These are phyloP conservation scores for Sarotherodon lohbergeri DNA, from an alignment of 2,113 vertebrate genomes.

Conservation along the genomic window DNA sequence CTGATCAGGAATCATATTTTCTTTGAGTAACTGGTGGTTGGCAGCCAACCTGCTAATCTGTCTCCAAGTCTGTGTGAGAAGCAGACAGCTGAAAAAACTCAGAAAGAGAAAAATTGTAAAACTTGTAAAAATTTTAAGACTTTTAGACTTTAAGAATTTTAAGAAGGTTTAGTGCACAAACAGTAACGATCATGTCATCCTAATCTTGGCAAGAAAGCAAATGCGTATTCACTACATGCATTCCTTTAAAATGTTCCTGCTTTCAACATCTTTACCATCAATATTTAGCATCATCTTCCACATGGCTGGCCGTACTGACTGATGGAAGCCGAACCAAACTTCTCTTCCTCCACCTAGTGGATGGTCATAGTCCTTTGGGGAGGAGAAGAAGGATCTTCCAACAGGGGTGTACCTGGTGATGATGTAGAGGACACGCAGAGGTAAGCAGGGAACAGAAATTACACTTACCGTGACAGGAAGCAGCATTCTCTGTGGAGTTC, in stretches of 20 bases:
- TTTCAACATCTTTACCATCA: constrained; percentile 69
- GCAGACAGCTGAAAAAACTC: background rate
- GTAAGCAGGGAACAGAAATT: background rate
- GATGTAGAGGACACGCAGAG: background rate
- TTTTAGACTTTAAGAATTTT: no score
- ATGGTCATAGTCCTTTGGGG: constrained; percentile 94
- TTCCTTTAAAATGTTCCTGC: background rate
- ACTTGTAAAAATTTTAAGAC: accelerated
- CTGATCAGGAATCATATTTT: background rate
- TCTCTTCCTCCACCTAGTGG: constrained; percentile 92
- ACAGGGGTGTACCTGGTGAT: constrained; percentile 88
- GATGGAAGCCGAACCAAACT: constrained; percentile 98
- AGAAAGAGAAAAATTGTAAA: background rate
- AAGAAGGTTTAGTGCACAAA: background rate
- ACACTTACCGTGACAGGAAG: background rate
- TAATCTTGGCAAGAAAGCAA: background rate
- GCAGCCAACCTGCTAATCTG: background rate
- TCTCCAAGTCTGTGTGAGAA: background rate
- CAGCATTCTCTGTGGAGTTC: background rate
- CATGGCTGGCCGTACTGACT: constrained; percentile 95
- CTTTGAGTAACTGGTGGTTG: background rate
- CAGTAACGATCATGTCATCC: background rate
- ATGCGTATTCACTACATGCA: background rate
- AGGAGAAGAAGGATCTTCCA: constrained; percentile 95
- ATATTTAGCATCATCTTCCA: constrained; percentile 99